Evolutionary conservation across 2,797 vertebrate genomes (phyloP), one percentile per base, ranked within the genome.

Genomic region (Phrynocephalus vlangalii): DNA sequence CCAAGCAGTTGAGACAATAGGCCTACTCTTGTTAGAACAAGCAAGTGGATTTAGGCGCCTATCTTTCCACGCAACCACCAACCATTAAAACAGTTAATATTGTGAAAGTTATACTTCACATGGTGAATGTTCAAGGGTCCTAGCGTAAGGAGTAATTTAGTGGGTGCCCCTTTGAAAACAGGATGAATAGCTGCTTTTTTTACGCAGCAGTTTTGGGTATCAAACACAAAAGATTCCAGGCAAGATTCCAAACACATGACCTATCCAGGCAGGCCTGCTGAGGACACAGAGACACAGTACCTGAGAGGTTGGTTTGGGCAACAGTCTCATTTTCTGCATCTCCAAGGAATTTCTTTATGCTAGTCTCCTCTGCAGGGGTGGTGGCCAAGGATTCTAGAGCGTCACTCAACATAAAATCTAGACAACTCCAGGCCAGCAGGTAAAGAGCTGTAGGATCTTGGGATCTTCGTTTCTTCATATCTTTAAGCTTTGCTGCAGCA

Each of bases 361-460:
- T 0, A 1, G 60, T 89, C 91, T 82, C 91, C 81, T 84, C 71
- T 1, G 9, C 5, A 0, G 84, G 24, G 0, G 26, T 90, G 84
- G 90, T 0, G 0, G 84, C 79, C 68, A 16, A 0, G 0, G 81
- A 33, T 66, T 50, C 86, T 3, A 81, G 52, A 56, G 75, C 82
- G 80, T 85, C 44, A 0, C 79, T 86, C 73, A 70, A 33, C 80
- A 90, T 70, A 75, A 90, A 81, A 48, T 60, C 88, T 81, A 92
- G 88, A 86, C 79, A 92, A 84, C 90, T 90, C 94, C 92, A 94
- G 68, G 83, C 85, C 78, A 92, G n/a, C 71, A 92, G 82, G 68
- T 86, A 90, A 71, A 94, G 86, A 20, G 71, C 5, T 0, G 91
- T 38, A 28, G 87, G 52, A 38, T 78, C 73, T 24, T 77, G 22